phyloP scores from a whole-genome alignment of 2,797 vertebrate species.

The Cossypha polioptera region DNA sequence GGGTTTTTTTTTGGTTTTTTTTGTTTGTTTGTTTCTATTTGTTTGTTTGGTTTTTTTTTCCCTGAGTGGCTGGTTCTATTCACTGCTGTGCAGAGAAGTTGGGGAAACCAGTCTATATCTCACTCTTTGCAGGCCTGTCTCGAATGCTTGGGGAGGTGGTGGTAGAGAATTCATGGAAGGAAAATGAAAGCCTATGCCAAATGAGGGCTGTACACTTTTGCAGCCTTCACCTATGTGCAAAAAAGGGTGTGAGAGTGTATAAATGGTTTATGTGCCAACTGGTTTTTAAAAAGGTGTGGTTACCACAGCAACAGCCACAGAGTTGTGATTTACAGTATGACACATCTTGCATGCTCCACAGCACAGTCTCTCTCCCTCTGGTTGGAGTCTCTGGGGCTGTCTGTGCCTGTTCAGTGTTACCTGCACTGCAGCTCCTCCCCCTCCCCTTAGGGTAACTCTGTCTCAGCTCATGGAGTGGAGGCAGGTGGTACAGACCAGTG shows the following conservation, averaged over 20 bases:
- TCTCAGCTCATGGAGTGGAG: background rate
- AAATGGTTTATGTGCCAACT: background rate
- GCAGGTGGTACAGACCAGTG: background rate
- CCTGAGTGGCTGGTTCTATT: background rate
- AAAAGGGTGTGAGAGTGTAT: background rate
- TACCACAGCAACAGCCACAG: constrained; percentile 6
- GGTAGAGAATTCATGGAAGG: background rate
- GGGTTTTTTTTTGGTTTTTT: too few relatives aligned
- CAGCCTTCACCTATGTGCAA: background rate
- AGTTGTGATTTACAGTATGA: background rate
- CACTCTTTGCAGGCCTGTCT: background rate
- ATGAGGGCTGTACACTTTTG: background rate
- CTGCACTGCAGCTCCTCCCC: background rate
- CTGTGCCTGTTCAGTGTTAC: fast-evolving
- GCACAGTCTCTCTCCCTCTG: background rate
- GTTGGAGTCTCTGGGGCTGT: background rate
- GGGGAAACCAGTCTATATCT: background rate
- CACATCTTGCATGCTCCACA: background rate
- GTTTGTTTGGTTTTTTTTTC: background rate
- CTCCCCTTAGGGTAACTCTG: background rate
- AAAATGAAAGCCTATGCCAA: background rate
- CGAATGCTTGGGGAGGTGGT: background rate
- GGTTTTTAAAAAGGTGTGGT: constrained; percentile 8
- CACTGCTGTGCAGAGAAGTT: background rate
- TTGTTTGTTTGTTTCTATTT: background rate